Percentiles rank a stretch among this genome's conserved stretches.
phyloP scores from a whole-genome alignment of 2,797 vertebrate species.

The Danio choprae region DNA sequence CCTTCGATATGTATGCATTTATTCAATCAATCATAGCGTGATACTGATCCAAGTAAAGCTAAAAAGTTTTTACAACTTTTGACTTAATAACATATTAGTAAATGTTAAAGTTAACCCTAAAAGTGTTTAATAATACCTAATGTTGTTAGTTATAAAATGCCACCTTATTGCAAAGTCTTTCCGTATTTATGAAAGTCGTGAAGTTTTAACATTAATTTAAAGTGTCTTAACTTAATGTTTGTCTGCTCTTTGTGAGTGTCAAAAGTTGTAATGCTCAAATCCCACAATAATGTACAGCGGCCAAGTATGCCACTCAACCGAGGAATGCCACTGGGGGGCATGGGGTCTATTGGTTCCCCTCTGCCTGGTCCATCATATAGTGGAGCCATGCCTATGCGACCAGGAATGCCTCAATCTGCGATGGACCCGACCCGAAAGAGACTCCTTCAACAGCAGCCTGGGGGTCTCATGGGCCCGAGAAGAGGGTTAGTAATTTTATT shows the following conservation, averaged over 20 bases:
- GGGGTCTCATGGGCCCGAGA: conserved; percentile 81
- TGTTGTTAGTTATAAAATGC: neutral
- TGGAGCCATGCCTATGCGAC: conserved; percentile 83
- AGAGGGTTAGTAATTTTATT: conserved; percentile 83
- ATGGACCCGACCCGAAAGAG: conserved; percentile 93
- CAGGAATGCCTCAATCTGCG: conserved; percentile 87
- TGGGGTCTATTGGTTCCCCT: conserved; percentile 87
- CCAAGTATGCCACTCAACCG: conserved; percentile 84
- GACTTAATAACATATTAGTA: neutral
- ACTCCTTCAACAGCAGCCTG: conserved; percentile 84
- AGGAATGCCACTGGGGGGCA: conserved; percentile 83
- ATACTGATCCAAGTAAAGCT: neutral
- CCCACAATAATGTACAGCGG: conserved; percentile 72
- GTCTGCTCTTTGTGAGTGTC: neutral
- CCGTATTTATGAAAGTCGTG: neutral
- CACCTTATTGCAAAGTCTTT: too few relatives aligned
- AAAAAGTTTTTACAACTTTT: neutral
- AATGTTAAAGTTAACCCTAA: neutral
- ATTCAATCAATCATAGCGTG: neutral
- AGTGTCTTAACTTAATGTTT: too few relatives aligned
- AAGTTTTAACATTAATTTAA: too few relatives aligned
- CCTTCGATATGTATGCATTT: neutral
- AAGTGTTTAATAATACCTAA: too few relatives aligned
- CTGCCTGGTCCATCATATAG: conserved; percentile 87
- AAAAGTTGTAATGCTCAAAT: neutral